phyloP scores from a whole-genome alignment of 2,113 vertebrate species.

The Genyomyrus donnyi region DNA sequence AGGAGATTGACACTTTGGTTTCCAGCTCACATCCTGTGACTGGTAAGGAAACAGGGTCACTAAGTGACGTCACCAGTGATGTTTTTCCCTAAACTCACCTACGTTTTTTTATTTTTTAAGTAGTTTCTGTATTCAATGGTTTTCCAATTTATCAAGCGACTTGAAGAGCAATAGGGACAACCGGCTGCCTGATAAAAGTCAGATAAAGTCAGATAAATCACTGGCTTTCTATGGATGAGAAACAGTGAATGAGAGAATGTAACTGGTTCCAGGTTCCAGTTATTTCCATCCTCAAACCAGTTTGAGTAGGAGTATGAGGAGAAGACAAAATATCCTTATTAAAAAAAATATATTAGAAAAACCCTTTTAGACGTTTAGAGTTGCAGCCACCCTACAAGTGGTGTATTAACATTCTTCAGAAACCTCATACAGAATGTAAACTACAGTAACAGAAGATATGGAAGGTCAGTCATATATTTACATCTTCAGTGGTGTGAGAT shows the following conservation, averaged over 20 bases:
- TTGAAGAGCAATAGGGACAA: background rate
- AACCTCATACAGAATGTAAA: background rate
- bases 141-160: background rate
- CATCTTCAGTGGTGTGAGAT: background rate
- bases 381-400: background rate
- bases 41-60: background rate
- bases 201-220: background rate
- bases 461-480: background rate
- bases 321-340: background rate
- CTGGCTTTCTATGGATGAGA: background rate
- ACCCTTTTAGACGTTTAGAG: background rate
- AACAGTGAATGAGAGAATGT: background rate
- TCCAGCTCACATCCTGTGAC: conserved; percentile 7
- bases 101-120: background rate
- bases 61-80: background rate
- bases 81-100: background rate
- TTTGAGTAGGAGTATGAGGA: background rate
- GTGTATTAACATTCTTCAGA: background rate
- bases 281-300: background rate
- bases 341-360: background rate
- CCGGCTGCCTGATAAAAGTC: background rate
- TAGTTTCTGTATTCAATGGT: background rate
- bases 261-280: background rate
- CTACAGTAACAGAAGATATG: background rate
- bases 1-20: conserved; percentile 8